These are phyloP conservation scores for Halcyon leucocephala DNA, from an alignment of 2,797 vertebrate genomes.

Conservation along the genomic window DNA sequence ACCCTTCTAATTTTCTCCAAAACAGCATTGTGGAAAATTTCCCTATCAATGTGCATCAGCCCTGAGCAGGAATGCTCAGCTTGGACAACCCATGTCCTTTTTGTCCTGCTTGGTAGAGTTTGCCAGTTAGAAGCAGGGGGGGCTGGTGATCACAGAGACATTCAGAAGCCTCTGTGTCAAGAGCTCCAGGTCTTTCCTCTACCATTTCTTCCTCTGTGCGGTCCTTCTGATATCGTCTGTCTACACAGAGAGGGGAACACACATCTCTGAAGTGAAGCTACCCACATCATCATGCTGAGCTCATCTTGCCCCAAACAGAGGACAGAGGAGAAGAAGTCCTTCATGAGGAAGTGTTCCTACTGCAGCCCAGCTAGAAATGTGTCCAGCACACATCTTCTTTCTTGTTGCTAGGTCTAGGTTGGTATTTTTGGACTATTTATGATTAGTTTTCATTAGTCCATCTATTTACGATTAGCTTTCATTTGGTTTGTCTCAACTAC, in stretches of 20 bases:
- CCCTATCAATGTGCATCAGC: background rate
- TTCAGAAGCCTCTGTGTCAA: background rate
- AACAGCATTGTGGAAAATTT: background rate
- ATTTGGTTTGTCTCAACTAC: background rate
- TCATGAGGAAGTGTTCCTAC: background rate
- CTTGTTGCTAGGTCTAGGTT: background rate
- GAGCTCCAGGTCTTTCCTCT: background rate
- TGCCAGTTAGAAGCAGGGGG: background rate
- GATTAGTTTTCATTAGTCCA: background rate
- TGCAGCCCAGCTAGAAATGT: background rate
- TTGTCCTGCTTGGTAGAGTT: background rate
- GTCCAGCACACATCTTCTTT: background rate
- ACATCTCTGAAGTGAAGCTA: background rate
- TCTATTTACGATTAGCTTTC: background rate
- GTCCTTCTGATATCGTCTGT: background rate
- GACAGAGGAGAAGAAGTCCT: background rate
- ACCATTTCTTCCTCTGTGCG: fast-evolving
- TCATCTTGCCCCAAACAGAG: background rate
- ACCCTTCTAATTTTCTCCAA: background rate
- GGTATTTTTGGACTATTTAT: background rate
- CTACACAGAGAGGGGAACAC: background rate
- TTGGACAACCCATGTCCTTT: background rate
- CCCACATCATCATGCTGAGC: background rate
- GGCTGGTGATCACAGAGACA: background rate
- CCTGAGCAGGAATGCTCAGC: background rate